Evolutionary conservation across 2,888 invertebrate genomes (phyloP).

Genomic region (Campopleginae sp.): DNA sequence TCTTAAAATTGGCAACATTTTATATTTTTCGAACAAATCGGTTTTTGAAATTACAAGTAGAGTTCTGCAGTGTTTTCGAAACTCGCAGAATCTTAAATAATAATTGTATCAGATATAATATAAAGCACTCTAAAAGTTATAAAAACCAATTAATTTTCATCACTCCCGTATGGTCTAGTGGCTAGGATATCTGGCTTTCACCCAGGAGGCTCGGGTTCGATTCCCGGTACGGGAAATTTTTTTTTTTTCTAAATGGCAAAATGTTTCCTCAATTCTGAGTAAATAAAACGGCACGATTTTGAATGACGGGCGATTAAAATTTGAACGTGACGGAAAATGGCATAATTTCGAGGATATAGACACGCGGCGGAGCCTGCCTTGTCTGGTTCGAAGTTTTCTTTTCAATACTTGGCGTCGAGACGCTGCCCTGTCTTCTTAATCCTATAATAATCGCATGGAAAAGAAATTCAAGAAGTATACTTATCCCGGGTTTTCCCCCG

Average conservation of each 20-base stretch:
- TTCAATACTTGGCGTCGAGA: too few relatives aligned
- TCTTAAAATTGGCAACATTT: neutral
- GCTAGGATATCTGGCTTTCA: slow-evolving; percentile 87
- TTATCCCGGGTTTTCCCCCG: too few relatives aligned
- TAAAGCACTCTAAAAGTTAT: neutral
- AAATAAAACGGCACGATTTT: too few relatives aligned
- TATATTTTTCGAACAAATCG: neutral
- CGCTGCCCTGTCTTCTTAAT: too few relatives aligned
- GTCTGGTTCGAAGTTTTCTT: too few relatives aligned
- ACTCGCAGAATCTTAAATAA: neutral
- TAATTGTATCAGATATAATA: neutral
- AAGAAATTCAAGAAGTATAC: too few relatives aligned
- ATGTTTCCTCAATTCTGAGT: neutral
- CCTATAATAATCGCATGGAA: too few relatives aligned
- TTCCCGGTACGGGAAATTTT: slow-evolving; percentile 86
- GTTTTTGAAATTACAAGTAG: neutral
- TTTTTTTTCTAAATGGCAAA: slow-evolving; percentile 68
- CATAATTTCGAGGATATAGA: too few relatives aligned
- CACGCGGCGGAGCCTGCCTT: too few relatives aligned
- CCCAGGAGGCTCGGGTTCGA: slow-evolving; percentile 88
- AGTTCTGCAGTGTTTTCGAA: neutral
- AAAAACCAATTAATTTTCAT: neutral
- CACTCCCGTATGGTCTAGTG: slow-evolving; percentile 85
- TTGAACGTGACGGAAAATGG: too few relatives aligned
- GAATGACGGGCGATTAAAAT: too few relatives aligned